Percentiles rank a stretch among this genome's conserved stretches.
These are phyloP conservation scores for Erebia aethiops DNA, from an alignment of 2,888 invertebrate genomes.

Conservation along the genomic window DNA sequence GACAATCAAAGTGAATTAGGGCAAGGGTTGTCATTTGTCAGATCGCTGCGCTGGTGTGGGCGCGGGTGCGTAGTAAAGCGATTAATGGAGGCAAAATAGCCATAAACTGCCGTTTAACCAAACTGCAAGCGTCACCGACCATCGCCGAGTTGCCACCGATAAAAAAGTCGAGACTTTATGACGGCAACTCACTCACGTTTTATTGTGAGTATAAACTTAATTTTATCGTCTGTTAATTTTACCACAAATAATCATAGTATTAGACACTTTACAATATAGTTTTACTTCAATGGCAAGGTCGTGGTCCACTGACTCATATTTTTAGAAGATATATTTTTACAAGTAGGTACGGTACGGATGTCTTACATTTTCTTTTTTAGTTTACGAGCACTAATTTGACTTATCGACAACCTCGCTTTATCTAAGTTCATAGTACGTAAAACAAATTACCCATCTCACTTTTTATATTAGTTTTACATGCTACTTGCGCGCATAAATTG, in stretches of 20 bases:
- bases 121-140: slow-evolving; percentile 80
- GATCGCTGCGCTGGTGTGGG: slow-evolving; percentile 66
- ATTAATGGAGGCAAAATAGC: slow-evolving; percentile 83
- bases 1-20: slow-evolving; percentile 11
- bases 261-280: slow-evolving; percentile 72
- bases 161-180: slow-evolving; percentile 83
- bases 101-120: slow-evolving; percentile 83
- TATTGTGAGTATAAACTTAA: slow-evolving; percentile 84
- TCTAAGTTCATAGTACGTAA: not conserved
- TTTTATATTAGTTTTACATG: slow-evolving; percentile 1
- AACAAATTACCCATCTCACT: not conserved
- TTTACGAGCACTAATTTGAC: not conserved
- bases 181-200: slow-evolving; percentile 83
- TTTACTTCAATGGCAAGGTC: slow-evolving; percentile 73
- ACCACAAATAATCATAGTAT: slow-evolving; percentile 81
- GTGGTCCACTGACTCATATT: slow-evolving; percentile 41
- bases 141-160: slow-evolving; percentile 77
- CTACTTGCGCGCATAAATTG: slow-evolving; percentile 22
- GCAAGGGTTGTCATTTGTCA: slow-evolving; percentile 65
- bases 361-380: not conserved
- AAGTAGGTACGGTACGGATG: not conserved
- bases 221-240: slow-evolving; percentile 83
- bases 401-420: not conserved
- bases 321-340: not conserved
- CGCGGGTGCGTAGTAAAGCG: slow-evolving; percentile 81